Conservation (phyloP, 2,113 vertebrate genomes). For the Conger conger region DNA sequence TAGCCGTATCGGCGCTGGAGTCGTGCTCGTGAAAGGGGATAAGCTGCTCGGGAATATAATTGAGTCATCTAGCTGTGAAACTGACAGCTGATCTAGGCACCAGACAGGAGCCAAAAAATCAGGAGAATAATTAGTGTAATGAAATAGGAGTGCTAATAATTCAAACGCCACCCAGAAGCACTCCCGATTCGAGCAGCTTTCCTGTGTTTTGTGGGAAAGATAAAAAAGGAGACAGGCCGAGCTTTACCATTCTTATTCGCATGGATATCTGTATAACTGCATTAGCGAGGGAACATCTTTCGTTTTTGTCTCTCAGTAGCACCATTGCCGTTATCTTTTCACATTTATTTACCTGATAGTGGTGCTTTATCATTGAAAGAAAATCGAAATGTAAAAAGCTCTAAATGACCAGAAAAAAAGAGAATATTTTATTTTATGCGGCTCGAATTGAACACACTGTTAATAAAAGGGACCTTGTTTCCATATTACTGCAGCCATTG, state of each 20-base stretch:
- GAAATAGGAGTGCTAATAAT: constrained; percentile 42
- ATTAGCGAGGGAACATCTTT: not conserved
- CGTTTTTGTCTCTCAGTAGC: not conserved
- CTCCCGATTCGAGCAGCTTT: constrained; percentile 31
- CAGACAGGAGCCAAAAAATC: constrained; percentile 36
- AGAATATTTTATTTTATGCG: not conserved
- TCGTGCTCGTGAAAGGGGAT: constrained; percentile 29
- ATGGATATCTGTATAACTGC: not conserved
- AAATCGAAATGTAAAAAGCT: not conserved
- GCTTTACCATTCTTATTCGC: not conserved
- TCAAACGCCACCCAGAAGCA: constrained; percentile 38
- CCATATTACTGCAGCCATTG: not conserved
- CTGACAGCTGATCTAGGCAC: constrained; percentile 44
- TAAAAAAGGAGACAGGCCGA: not conserved
- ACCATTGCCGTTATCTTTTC: not conserved
- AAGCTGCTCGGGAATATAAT: constrained; percentile 38
- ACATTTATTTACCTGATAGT: not conserved
- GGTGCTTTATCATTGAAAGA: constrained; percentile 5
- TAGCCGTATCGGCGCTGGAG: constrained; percentile 19
- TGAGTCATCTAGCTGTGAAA: constrained; percentile 52
- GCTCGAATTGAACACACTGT: not conserved
- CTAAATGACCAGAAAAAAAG: not conserved
- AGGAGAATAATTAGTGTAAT: constrained; percentile 45
- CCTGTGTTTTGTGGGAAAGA: constrained; percentile 2
- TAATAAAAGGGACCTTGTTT: not conserved